Evolutionary conservation across 2,797 vertebrate genomes (phyloP), one percentile per base, ranked within the genome.

Genomic region (Eutrigla gurnardus): DNA sequence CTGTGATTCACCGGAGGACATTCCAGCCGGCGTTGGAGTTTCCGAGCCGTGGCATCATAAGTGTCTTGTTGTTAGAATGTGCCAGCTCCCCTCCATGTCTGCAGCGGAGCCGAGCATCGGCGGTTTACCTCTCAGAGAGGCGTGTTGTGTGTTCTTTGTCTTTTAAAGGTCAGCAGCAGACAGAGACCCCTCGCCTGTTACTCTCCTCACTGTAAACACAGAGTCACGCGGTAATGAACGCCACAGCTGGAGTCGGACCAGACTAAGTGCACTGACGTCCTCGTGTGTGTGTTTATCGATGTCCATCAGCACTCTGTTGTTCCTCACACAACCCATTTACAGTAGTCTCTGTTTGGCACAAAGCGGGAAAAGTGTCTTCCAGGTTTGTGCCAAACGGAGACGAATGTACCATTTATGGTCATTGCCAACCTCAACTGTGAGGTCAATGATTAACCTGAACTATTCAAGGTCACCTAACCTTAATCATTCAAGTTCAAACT

Each of bases 301-400:
- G 73, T 82, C 79, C 66, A 1, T 76, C 71, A 58, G 42, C 12
- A 4, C 39, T 42, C 74, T 81, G 70, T 65, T 68, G 55, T 73
- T 68, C 74, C 63, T 66, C 64, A 72, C 72, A 61, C 25, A 32
- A 81, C 91, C 82, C 91, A 78, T 92, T 89, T 91, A 92, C 90
- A 89, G 91, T 73, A 81, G 82, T 81, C 42, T 42, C 35, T 75
- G 79, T 84, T 86, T 79, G 69, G 70, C 73, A 75, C 77, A 42
- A 15, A 46, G 68, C 35, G 42, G 37, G 42, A 36, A 40, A 66
- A 11, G 3, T 25, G 18, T 50, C 46, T n/a, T 25, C 10, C 49
- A 50, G 49, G 9, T 11, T 50, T 50, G 49, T 50, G 2, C 10
- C 49, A 25, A 50, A 50, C 47, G 10, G n/a, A 50, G 10, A 25